phyloP scores from a whole-genome alignment of 2,797 vertebrate genomes.

The Hypotaenidia philippensis region DNA sequence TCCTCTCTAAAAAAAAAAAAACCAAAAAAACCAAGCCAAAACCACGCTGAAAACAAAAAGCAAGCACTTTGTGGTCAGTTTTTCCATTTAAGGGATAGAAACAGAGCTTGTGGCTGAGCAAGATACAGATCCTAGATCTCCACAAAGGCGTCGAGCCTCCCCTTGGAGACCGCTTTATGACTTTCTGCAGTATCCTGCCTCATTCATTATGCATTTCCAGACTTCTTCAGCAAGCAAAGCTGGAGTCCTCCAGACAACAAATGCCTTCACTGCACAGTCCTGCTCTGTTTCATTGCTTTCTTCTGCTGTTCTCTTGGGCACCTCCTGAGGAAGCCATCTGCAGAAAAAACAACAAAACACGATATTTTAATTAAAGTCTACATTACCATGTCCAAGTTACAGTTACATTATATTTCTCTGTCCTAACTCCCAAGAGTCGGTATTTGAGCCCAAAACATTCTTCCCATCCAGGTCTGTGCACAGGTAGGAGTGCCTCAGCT shows the following conservation, averaged over 20 bases:
- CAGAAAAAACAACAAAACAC: neutral
- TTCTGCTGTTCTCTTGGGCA: neutral
- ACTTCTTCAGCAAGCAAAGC: neutral
- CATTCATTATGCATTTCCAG: conserved; percentile 44
- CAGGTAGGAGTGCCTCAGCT: neutral
- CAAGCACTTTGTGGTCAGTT: neutral
- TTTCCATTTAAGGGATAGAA: neutral
- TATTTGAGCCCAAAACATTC: neutral
- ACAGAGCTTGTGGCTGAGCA: neutral
- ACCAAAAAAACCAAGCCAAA: too few relatives aligned
- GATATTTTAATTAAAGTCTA: conserved; percentile 40
- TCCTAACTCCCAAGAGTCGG: neutral
- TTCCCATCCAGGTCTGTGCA: neutral
- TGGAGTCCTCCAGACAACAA: neutral
- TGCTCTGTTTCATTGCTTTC: neutral
- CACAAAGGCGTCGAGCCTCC: neutral
- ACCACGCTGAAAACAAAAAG: neutral
- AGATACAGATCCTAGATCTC: neutral
- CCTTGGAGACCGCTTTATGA: neutral
- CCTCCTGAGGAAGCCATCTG: neutral
- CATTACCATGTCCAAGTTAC: neutral
- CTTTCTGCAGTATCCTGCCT: conserved; percentile 14
- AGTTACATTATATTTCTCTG: neutral
- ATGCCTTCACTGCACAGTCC: neutral
- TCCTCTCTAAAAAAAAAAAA: neutral